phyloP scores from a whole-genome alignment of 2,797 vertebrate genomes.

The Corythornis leucogaster region DNA sequence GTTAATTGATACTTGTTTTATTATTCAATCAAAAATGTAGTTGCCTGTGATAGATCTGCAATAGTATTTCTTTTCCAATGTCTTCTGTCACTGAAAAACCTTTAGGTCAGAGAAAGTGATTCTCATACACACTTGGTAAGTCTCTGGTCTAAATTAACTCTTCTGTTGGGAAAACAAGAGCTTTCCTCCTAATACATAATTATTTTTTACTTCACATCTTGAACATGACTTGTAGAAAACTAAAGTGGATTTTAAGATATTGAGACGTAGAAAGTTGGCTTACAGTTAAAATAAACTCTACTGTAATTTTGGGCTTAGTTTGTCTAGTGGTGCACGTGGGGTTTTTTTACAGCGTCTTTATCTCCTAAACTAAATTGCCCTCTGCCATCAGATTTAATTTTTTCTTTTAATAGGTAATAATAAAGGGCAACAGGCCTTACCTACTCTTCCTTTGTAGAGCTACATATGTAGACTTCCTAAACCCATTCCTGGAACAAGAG shows the following conservation, averaged over 20 bases:
- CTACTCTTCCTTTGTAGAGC: neutral
- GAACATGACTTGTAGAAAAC: neutral
- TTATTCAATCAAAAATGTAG: slow-evolving; percentile 18
- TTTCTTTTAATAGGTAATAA: neutral
- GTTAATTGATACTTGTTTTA: slow-evolving; percentile 53
- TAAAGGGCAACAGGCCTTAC: neutral
- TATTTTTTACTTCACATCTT: neutral
- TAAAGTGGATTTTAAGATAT: neutral
- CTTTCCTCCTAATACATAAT: neutral
- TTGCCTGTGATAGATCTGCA: slow-evolving; percentile 1
- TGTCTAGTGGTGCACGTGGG: neutral
- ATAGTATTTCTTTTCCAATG: neutral
- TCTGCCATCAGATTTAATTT: neutral
- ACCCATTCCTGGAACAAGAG: neutral
- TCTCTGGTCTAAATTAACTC: neutral
- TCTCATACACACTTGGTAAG: neutral
- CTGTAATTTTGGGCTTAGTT: neutral
- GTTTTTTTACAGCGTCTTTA: neutral
- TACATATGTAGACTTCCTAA: neutral
- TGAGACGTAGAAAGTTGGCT: neutral
- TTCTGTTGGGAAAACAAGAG: neutral
- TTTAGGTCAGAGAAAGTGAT: neutral
- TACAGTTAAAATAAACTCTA: neutral
- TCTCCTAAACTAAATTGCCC: neutral
- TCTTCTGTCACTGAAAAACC: neutral